phyloP scores from a whole-genome alignment of 2,797 vertebrate genomes.

The Arrhamphus sclerolepis region DNA sequence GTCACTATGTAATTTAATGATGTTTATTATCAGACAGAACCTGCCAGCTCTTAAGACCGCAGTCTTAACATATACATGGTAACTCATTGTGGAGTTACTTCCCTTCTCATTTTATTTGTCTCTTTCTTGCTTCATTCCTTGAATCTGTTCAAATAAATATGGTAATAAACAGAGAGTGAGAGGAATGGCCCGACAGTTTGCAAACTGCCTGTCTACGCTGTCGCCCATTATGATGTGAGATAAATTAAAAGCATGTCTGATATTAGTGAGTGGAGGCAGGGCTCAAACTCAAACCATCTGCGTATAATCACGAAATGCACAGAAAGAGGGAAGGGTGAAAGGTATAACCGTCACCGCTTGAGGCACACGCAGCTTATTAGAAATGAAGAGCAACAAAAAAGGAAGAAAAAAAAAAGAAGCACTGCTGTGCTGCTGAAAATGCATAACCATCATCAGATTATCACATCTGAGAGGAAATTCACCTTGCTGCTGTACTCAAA shows the following conservation, averaged over 20 bases:
- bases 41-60: slow-evolving; percentile 58
- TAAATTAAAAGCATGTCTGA: slow-evolving; percentile 78
- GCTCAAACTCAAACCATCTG: slow-evolving; percentile 74
- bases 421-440: slow-evolving; percentile 52
- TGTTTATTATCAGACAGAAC: slow-evolving; percentile 64
- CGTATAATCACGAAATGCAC: slow-evolving; percentile 59
- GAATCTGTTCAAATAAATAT: slow-evolving; percentile 77
- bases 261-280: slow-evolving; percentile 67
- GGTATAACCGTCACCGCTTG: slow-evolving; percentile 43
- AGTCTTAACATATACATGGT: slow-evolving; percentile 58
- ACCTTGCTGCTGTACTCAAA: slow-evolving; percentile 19
- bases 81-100: slow-evolving; percentile 26
- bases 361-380: slow-evolving; percentile 67
- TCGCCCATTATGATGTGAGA: slow-evolving; percentile 75
- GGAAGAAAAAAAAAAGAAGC: too few relatives aligned
- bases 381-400: slow-evolving; percentile 63
- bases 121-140: slow-evolving; percentile 57
- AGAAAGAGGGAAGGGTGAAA: slow-evolving; percentile 60
- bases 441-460: slow-evolving; percentile 73
- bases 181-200: slow-evolving; percentile 48
- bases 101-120: slow-evolving; percentile 47
- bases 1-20: slow-evolving; percentile 41
- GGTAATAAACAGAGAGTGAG: slow-evolving; percentile 67
- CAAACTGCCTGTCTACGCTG: slow-evolving; percentile 59
- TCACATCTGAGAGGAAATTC: slow-evolving; percentile 65